phyloP scores from a whole-genome alignment of 2,113 vertebrate species.

The Ptyas mucosa region DNA sequence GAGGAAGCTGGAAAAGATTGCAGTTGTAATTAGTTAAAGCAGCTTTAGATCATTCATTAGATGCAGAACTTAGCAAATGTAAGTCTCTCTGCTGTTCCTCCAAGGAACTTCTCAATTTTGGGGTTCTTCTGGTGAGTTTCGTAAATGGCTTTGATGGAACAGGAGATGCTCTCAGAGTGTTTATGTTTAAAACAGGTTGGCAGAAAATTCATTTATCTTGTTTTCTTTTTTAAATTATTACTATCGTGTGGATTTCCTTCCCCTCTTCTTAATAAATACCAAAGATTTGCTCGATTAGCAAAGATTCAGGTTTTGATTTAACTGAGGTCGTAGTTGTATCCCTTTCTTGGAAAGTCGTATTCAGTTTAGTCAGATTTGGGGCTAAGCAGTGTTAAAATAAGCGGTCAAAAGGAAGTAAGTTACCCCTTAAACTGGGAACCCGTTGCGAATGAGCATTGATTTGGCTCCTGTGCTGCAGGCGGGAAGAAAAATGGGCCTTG shows the following conservation, averaged over 20 bases:
- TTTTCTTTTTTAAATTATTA: neutral
- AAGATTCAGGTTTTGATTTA: neutral
- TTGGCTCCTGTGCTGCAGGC: neutral
- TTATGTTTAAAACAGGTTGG: neutral
- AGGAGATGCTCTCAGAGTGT: neutral
- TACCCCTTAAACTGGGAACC: neutral
- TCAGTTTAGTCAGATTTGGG: neutral
- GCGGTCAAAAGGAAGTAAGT: neutral
- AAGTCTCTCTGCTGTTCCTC: neutral
- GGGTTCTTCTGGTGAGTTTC: neutral
- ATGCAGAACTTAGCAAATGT: neutral
- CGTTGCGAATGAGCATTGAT: neutral
- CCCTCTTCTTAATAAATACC: neutral
- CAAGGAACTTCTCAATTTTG: neutral
- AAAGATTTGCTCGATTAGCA: neutral
- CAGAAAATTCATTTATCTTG: neutral
- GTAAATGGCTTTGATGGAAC: neutral
- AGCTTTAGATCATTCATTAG: neutral
- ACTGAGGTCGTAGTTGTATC: neutral
- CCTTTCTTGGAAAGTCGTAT: neutral
- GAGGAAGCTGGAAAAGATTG: neutral
- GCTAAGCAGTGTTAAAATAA: neutral
- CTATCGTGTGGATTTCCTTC: neutral
- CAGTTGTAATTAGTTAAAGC: neutral
- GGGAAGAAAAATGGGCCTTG: neutral